phyloP scores from a whole-genome alignment of 2,113 vertebrate genomes.

The Tringa solitaria region DNA sequence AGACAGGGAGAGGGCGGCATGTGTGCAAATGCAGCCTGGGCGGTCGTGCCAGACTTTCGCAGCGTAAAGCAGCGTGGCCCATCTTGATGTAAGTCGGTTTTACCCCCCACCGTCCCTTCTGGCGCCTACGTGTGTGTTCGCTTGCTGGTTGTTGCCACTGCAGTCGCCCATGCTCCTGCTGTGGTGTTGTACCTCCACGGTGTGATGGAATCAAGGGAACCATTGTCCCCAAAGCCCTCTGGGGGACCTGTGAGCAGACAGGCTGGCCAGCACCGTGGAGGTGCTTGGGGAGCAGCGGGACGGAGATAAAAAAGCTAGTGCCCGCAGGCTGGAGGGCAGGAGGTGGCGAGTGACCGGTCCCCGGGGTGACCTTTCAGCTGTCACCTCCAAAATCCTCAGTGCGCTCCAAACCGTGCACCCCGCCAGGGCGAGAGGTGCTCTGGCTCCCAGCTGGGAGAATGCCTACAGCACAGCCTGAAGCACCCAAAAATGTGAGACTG shows the following conservation, averaged over 20 bases:
- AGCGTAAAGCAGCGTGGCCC: background rate
- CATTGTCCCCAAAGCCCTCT: background rate
- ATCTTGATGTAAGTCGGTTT: slow-evolving; percentile 25
- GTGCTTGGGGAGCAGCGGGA: background rate
- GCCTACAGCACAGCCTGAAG: background rate
- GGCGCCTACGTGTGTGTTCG: no score
- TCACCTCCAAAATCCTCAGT: background rate
- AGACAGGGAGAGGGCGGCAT: rapidly evolving
- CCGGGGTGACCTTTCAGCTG: background rate
- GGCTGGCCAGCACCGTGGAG: background rate
- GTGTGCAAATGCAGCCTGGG: background rate
- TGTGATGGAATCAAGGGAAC: background rate
- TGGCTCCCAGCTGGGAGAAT: background rate
- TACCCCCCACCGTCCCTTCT: background rate
- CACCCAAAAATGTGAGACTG: background rate
- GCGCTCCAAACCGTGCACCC: background rate
- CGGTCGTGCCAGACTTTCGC: background rate
- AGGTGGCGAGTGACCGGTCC: background rate
- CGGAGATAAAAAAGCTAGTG: rapidly evolving
- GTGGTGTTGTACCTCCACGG: rapidly evolving
- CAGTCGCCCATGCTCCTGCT: rapidly evolving
- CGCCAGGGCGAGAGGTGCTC: background rate
- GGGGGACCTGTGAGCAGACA: background rate
- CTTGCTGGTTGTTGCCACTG: background rate
- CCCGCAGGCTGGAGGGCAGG: background rate